phyloP scores from a whole-genome alignment of 2,113 vertebrate species.

The Gasterosteus aculeatus region DNA sequence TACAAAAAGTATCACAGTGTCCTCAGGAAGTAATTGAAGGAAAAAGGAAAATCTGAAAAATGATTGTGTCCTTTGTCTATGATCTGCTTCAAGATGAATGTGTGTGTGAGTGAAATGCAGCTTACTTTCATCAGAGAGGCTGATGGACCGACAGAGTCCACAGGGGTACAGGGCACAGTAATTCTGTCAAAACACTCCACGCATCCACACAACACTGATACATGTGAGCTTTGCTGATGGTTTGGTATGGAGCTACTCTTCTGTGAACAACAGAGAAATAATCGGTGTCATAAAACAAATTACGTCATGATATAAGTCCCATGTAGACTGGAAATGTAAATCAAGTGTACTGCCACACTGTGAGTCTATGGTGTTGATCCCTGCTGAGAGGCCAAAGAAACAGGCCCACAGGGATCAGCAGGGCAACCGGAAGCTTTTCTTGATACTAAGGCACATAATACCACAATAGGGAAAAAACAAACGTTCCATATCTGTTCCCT shows the following conservation, averaged over 20 bases:
- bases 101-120: constrained; percentile 6
- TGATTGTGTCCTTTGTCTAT: neutral
- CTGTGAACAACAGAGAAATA: constrained; percentile 1
- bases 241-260: neutral
- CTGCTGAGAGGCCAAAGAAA: neutral
- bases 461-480: neutral
- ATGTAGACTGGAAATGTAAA: constrained; percentile 12
- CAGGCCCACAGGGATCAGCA: constrained; percentile 2
- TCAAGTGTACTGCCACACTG: neutral
- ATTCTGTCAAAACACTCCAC: constrained; percentile 6
- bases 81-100: neutral
- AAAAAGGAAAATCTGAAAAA: constrained; percentile 6
- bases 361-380: neutral
- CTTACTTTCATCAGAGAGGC: constrained; percentile 2
- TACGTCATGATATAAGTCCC: neutral
- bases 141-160: neutral
- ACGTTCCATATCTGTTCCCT: neutral
- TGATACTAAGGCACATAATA: neutral
- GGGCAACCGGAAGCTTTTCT: neutral
- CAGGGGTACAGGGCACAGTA: neutral
- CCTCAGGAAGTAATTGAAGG: neutral
- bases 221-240: neutral
- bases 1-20: neutral
- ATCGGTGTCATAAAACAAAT: neutral
- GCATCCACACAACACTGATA: constrained; percentile 3